Conservation (phyloP, 2,797 vertebrate genomes). For the Limnodromus scolopaceus region DNA sequence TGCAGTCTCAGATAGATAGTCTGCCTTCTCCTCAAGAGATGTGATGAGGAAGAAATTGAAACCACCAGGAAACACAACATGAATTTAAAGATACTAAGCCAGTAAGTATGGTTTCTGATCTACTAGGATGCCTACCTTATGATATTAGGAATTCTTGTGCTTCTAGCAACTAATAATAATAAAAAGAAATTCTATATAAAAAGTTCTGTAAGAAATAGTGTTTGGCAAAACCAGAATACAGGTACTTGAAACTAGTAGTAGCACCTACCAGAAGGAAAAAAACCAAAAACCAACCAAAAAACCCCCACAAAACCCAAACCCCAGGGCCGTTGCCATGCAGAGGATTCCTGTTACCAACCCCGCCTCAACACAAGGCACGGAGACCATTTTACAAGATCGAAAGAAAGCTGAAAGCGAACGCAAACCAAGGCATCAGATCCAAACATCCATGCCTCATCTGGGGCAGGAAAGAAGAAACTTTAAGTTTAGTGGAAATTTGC, state of each 20-base stretch:
- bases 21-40: neutral
- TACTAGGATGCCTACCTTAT: neutral
- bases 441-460: neutral
- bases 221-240: neutral
- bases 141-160: neutral
- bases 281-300: neutral
- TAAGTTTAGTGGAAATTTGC: neutral
- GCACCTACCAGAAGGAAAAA: neutral
- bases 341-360: neutral
- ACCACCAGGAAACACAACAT: neutral
- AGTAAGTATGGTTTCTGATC: neutral
- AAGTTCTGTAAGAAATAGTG: neutral
- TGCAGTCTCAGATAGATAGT: neutral
- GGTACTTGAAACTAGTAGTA: neutral
- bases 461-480: neutral
- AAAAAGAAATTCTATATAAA: neutral
- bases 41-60: neutral
- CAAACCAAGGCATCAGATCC: neutral
- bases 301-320: fast-evolving
- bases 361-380: fast-evolving
- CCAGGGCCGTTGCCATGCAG: neutral
- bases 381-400: neutral
- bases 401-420: neutral
- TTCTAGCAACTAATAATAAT: neutral
- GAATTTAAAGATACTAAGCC: neutral